phyloP scores from a whole-genome alignment of 1,140 invertebrate species.

The Rhopalosiphum padi region DNA sequence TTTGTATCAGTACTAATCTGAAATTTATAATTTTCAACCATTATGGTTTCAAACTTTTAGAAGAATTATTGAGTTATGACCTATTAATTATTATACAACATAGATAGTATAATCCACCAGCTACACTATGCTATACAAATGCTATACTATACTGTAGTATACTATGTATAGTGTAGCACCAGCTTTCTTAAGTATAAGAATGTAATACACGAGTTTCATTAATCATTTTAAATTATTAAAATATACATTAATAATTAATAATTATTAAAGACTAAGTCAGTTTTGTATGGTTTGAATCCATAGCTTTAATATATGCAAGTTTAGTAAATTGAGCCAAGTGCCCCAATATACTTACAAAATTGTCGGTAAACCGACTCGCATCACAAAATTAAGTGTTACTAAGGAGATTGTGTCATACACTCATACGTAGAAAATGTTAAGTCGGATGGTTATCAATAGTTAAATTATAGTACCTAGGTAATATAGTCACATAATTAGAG shows the following conservation, averaged over 20 bases:
- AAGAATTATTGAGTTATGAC: not conserved
- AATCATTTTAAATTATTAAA: slow-evolving; percentile 11
- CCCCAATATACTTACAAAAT: not conserved
- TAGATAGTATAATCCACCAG: not conserved
- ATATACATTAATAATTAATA: not conserved
- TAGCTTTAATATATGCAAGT: not conserved
- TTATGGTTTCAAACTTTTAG: not conserved
- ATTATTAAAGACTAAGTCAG: not conserved
- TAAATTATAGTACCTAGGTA: not conserved
- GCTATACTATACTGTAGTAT: too few relatives aligned
- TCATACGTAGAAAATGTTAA: not conserved
- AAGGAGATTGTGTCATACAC: not conserved
- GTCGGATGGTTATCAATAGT: not conserved
- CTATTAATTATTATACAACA: not conserved
- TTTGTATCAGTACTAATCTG: too few relatives aligned
- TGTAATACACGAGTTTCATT: not conserved
- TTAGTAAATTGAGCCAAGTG: not conserved
- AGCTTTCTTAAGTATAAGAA: not conserved
- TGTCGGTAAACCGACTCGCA: not conserved
- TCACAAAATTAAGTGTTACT: not conserved
- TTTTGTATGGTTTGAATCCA: not conserved
- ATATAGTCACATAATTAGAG: not conserved
- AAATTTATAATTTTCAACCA: not conserved
- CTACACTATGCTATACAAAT: too few relatives aligned
- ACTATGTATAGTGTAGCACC: not conserved